Conservation (phyloP, 2,113 vertebrate species). For the Panthera tigris region DNA sequence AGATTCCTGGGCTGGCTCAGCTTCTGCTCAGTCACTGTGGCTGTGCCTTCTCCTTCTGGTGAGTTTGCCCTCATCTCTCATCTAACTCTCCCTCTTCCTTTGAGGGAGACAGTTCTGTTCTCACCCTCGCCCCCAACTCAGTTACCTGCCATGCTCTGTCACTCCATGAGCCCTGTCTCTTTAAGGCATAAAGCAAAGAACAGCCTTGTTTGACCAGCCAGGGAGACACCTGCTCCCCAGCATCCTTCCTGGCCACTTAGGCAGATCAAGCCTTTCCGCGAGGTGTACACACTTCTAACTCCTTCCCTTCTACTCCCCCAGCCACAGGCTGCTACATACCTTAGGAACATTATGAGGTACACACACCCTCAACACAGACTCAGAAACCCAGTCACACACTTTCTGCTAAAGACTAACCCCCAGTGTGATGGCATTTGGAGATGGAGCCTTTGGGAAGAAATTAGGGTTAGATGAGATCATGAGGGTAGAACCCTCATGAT, state of each 20-base stretch:
- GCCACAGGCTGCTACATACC: background rate
- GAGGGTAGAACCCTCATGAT: background rate
- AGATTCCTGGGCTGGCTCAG: background rate
- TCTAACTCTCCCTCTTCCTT: background rate
- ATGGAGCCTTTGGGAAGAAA: background rate
- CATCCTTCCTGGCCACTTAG: background rate
- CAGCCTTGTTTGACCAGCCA: background rate
- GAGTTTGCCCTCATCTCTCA: background rate
- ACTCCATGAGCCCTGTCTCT: background rate
- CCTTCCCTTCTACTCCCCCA: background rate
- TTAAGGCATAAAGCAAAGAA: slow-evolving; percentile 42
- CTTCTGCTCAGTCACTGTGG: background rate
- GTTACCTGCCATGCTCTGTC: background rate
- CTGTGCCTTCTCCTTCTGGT: background rate
- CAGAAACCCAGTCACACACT: background rate
- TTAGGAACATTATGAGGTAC: background rate
- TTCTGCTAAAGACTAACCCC: background rate
- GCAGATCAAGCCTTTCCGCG: background rate
- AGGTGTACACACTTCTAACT: background rate
- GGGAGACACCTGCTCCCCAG: background rate
- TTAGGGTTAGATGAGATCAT: background rate
- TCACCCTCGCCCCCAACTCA: background rate
- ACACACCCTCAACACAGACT: background rate
- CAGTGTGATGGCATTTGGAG: background rate
- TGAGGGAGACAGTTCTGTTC: background rate